A percentile compares a stretch with the other conserved stretches of the same genome.
Conservation (phyloP, 2,797 vertebrate genomes). For the Dryobates pubescens region DNA sequence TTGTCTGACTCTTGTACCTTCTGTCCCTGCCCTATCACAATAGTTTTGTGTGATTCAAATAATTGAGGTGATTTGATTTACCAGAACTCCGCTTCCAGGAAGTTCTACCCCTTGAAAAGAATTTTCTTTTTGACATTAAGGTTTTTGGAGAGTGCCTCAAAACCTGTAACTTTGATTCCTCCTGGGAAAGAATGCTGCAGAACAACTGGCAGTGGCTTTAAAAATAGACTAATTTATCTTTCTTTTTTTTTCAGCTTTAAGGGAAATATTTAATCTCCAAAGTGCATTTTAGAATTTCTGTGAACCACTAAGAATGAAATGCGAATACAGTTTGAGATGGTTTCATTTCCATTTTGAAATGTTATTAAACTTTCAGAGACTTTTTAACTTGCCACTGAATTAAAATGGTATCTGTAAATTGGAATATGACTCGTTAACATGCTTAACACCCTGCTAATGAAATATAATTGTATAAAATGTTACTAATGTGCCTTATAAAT, state of each 20-base stretch:
- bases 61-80: not conserved
- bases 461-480: not conserved
- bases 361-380: not conserved
- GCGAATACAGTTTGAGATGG: not conserved
- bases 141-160: not conserved
- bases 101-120: not conserved
- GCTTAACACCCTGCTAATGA: constrained; percentile 2
- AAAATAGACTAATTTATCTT: not conserved
- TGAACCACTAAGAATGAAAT: constrained; percentile 1
- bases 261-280: not conserved
- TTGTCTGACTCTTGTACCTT: not conserved
- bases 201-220: not conserved
- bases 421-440: not conserved
- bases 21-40: accelerated
- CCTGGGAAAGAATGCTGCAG: not conserved
- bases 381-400: not conserved
- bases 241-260: not conserved
- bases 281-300: not conserved
- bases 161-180: not conserved
- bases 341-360: not conserved
- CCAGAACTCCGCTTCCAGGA: not conserved
- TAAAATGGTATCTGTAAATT: constrained; percentile 17
- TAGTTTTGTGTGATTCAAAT: not conserved
- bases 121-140: not conserved
- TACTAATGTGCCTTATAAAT: not conserved